Percentiles rank a stretch among this genome's conserved stretches.
phyloP scores from a whole-genome alignment of 2,888 invertebrate genomes.

The Crocallis elinguaria region DNA sequence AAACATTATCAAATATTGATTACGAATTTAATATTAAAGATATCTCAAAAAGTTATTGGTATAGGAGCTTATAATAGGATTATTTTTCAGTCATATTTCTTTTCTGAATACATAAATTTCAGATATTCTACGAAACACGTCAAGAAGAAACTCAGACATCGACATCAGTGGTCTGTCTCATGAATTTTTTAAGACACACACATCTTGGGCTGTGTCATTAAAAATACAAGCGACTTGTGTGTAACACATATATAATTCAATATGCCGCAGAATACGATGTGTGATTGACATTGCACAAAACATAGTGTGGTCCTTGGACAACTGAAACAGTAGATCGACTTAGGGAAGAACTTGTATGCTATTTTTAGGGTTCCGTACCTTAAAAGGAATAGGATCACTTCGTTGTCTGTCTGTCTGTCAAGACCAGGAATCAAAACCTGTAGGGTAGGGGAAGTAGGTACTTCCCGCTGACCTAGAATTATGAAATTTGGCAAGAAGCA shows the following conservation, averaged over 20 bases:
- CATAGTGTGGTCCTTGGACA: not conserved
- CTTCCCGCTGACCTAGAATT: too few relatives aligned
- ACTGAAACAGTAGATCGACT: not conserved
- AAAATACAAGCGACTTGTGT: conserved; percentile 47
- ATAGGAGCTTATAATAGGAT: not conserved
- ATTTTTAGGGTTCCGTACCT: not conserved
- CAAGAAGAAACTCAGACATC: conserved; percentile 34
- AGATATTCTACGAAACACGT: conserved; percentile 27
- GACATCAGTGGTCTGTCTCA: conserved; percentile 30
- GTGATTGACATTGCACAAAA: conserved; percentile 47
- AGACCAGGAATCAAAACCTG: too few relatives aligned
- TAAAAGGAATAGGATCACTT: too few relatives aligned
- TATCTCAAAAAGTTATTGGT: not conserved
- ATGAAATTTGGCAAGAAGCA: too few relatives aligned
- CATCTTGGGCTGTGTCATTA: conserved; percentile 41
- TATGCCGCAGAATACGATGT: conserved; percentile 45
- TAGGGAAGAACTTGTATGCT: not conserved
- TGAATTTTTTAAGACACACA: conserved; percentile 44
- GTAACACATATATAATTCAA: conserved; percentile 44
- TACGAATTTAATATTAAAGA: too few relatives aligned
- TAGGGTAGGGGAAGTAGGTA: too few relatives aligned
- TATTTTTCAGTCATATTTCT: not conserved
- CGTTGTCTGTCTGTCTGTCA: too few relatives aligned
- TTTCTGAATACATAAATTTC: not conserved
- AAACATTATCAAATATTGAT: too few relatives aligned